phyloP scores from a whole-genome alignment of 2,797 vertebrate species.

The Eremophila alpestris region DNA sequence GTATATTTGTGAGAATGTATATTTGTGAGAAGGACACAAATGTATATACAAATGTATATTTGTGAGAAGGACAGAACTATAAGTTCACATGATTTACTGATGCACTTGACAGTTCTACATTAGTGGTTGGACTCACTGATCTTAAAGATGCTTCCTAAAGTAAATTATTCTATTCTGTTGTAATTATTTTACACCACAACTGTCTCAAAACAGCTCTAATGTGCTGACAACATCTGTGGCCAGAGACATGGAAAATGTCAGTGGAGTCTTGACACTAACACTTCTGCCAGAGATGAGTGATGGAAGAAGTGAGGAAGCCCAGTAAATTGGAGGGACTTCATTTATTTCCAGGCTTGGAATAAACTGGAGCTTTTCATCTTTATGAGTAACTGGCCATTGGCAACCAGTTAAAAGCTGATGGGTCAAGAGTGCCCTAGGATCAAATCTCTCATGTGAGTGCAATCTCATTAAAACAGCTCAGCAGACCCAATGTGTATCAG shows the following conservation, averaged over 20 bases:
- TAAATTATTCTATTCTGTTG: background rate
- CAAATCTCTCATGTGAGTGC: background rate
- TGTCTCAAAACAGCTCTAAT: background rate
- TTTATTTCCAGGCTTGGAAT: background rate
- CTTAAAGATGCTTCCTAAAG: background rate
- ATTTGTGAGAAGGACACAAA: no score
- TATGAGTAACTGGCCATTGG: background rate
- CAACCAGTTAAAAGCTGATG: background rate
- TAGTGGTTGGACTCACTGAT: background rate
- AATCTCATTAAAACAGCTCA: background rate
- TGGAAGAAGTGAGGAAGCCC: constrained; percentile 1
- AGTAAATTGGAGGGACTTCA: background rate
- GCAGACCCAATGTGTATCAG: background rate
- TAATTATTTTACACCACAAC: background rate
- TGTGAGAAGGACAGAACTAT: background rate
- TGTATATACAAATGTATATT: background rate
- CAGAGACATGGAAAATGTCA: background rate
- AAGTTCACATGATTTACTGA: background rate
- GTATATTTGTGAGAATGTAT: background rate
- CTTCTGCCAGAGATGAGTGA: background rate
- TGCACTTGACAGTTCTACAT: background rate
- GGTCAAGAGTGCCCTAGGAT: background rate
- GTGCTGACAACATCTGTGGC: background rate
- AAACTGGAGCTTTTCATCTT: background rate
- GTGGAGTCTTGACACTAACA: background rate